Base-by-base conservation (phyloP, 2,888 invertebrate genomes). In the Lasioglossum morio region DNA sequence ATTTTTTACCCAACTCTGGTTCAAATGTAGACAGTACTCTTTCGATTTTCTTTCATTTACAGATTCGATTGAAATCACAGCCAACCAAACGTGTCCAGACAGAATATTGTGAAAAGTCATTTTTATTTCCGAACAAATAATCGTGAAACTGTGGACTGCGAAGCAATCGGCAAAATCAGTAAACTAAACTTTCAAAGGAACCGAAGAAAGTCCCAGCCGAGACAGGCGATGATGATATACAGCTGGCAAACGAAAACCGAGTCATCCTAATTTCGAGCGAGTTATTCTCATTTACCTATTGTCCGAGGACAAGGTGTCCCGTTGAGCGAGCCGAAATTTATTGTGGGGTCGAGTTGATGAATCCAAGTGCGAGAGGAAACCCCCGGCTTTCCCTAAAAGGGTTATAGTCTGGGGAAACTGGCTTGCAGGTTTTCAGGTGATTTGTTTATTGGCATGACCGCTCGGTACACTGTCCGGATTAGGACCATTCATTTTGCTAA, bases 401-500 rank as follows among this genome's bases (percentile, higher is more conserved):
- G 87, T 88, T 91, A 14, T 2, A 12, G 7, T 81, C 77, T 75
- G 79, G 48, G 75, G 7, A 40, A 23, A 73, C 63, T 34, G 69
- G 43, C 66, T 69, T n/a, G 72, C 78, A 43, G 72, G 60, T 70
- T 82, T 43, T 78, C 69, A 78, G 86, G 81, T 80, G 69, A 81
- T 79, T 85, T 81, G 84, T 88, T 91, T 90, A 91, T 90, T 90
- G 89, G 79, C 48, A 57, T 40, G 66, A 79, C 86, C 87, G 86
- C 83, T 76, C 84, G 88, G 90, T 85, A 7, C 7, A 12, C 34
- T n/a, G 69, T 76, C 73, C 34, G 90, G 88, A 89, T 90, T 90
- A 90, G 82, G 82, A 73, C 84, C 85, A 88, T 89, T 91, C 85
- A 91, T 91, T 89, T 77, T 85, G 86, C 78, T 88, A 89, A 89